Base-by-base conservation (phyloP, 2,888 invertebrate species). In the Saturnia pavonia region DNA sequence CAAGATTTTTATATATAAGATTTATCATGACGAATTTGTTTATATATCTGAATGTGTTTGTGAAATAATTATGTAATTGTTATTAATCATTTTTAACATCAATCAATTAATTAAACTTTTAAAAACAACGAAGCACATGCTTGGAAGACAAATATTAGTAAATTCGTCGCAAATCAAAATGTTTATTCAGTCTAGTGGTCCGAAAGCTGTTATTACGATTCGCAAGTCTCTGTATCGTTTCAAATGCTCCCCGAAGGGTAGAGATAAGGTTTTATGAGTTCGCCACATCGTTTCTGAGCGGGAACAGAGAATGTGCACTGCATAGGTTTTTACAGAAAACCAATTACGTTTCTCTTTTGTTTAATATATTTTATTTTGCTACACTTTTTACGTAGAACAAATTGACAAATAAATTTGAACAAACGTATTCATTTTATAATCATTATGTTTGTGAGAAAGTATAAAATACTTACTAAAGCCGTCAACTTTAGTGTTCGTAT, bases 231-330 rank as follows among this genome's bases (percentile, higher is more conserved):
- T 70, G 80, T 82, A 80, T 78, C 75, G 73, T 68, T 80, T 77
- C 69, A 73, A 92, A 89, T 81, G 85, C 83, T 75, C 83, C 90
- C 72, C 75, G 78, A 85, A 89, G 90, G 89, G 91, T 89, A 89
- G 87, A 91, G 93, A 94, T 94, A 94, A 93, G 92, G 89, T 93
- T 94, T 94, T 94, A 94, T 92, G 94, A 91, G 92, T 88, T 89
- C 89, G 87, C 91, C 90, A 87, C 91, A 87, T 91, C 91, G 91
- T 92, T 91, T 89, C 88, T 88, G 85, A 85, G 87, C 86, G 83
- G 77, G 88, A 88, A 88, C 86, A 88, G 87, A 81, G 83, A 91
- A 88, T 89, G 88, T 88, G 86, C 86, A 88, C 85, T 83, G 87
- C 88, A 88, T 88, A 86, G 88, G 85, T 89, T 90, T 87, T 85